Conservation (phyloP, 2,888 invertebrate genomes). For the Allygus modestus region DNA sequence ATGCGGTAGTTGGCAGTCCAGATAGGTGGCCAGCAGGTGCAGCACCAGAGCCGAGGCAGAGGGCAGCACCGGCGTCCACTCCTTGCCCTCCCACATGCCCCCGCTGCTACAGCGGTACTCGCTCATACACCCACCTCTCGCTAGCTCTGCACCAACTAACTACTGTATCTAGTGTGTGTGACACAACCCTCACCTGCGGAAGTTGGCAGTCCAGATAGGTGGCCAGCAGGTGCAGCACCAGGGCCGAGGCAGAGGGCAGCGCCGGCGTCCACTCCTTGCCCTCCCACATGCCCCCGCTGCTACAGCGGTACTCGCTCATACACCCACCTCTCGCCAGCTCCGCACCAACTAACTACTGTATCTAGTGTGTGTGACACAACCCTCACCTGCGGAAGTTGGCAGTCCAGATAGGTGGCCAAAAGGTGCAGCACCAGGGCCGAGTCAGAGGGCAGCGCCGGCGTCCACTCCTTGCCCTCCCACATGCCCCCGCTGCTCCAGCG, state of each 20-base stretch:
- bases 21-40: conserved; percentile 90
- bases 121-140: conserved; percentile 91
- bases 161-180: no score
- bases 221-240: conserved; percentile 90
- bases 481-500: conserved; percentile 91
- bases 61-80: conserved; percentile 90
- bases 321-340: conserved; percentile 90
- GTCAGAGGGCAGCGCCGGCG: conserved; percentile 90
- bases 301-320: conserved; percentile 93
- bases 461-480: conserved; percentile 87
- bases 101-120: conserved; percentile 94
- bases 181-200: conserved; percentile 72
- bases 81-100: conserved; percentile 83
- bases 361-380: no score
- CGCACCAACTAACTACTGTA: conserved; percentile 72
- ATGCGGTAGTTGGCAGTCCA: conserved; percentile 81
- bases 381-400: conserved; percentile 73
- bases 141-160: conserved; percentile 78
- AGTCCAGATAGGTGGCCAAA: conserved; percentile 91
- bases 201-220: conserved; percentile 88
- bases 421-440: conserved; percentile 92
- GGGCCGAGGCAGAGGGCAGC: conserved; percentile 92
- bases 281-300: conserved; percentile 85
- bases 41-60: conserved; percentile 94
- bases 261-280: conserved; percentile 89